phyloP scores from a whole-genome alignment of 2,888 invertebrate genomes.

The Zaprionus lineosus region DNA sequence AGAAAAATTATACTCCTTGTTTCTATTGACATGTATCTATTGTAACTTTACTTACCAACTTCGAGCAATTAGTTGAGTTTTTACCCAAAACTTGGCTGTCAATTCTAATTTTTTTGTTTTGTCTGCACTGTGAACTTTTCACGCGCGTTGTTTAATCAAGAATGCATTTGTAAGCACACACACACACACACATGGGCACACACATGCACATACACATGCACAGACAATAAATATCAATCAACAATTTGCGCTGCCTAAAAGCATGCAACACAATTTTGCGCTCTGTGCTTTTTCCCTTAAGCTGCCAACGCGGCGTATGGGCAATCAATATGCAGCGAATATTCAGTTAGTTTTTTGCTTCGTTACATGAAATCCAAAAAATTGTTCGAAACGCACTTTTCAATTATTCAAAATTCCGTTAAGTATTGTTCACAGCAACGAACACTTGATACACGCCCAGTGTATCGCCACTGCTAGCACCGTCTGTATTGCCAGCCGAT shows the following conservation, averaged over 20 bases:
- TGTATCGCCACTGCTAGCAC: slow-evolving; percentile 6
- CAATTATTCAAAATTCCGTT: slow-evolving; percentile 70
- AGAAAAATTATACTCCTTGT: no score
- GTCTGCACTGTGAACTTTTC: slow-evolving; percentile 62
- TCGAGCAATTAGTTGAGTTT: slow-evolving; percentile 25
- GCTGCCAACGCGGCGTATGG: slow-evolving; percentile 34
- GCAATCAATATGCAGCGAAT: slow-evolving; percentile 40
- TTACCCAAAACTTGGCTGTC: slow-evolving; percentile 33
- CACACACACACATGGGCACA: slow-evolving; percentile 16
- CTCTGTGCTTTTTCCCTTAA: slow-evolving; percentile 1
- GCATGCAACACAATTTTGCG: slow-evolving; percentile 49
- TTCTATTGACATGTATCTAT: no score
- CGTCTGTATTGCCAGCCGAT: slow-evolving; percentile 62
- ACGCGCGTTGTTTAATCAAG: slow-evolving; percentile 68
- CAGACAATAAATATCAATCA: slow-evolving; percentile 59
- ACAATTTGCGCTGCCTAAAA: slow-evolving; percentile 48
- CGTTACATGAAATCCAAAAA: no score
- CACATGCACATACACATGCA: slow-evolving; percentile 7
- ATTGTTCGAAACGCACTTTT: slow-evolving; percentile 46
- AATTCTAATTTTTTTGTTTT: no score
- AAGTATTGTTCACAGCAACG: slow-evolving; percentile 17
- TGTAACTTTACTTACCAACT: slow-evolving; percentile 39
- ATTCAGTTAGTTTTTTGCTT: slow-evolving; percentile 34
- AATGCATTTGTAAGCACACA: slow-evolving; percentile 27
- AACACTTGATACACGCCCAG: not conserved